Percentiles rank a stretch among this genome's conserved stretches.
Evolutionary conservation across 2,797 vertebrate species (phyloP).

Genomic region (Odontamblyopus lacepedii): DNA sequence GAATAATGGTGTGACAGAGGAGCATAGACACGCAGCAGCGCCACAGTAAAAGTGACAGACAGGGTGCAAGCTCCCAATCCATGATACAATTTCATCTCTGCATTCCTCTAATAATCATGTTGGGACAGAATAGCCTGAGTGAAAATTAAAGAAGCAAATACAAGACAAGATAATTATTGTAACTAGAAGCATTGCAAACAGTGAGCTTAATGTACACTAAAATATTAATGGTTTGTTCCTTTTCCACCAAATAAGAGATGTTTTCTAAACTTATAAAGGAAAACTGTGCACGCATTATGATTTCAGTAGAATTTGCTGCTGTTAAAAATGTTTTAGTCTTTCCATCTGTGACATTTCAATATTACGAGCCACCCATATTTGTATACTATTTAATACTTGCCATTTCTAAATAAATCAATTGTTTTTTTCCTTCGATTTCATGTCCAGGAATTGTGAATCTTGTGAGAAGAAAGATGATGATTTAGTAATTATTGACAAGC

Average conservation of each 20-base stretch:
- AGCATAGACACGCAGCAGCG: constrained; percentile 22
- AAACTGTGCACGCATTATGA: not conserved
- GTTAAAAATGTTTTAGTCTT: not conserved
- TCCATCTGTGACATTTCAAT: not conserved
- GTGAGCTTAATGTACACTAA: not conserved
- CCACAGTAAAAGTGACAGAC: constrained; percentile 25
- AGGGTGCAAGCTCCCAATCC: constrained; percentile 18
- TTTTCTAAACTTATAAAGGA: no score
- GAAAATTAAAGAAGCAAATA: not conserved
- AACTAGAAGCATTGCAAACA: not conserved
- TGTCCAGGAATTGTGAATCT: no score
- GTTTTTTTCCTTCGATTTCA: no score
- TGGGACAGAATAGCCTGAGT: not conserved
- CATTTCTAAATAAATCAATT: no score
- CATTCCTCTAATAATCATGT: not conserved
- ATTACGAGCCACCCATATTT: not conserved
- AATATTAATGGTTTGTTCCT: not conserved
- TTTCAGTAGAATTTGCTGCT: not conserved
- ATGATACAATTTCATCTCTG: constrained; percentile 18
- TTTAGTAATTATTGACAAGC: no score
- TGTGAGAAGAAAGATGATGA: no score
- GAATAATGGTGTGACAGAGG: constrained; percentile 19
- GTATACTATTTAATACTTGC: not conserved
- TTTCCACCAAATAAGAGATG: not conserved
- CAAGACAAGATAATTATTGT: not conserved